A percentile compares a stretch with the other conserved stretches of the same genome.
Evolutionary conservation across 2,797 vertebrate genomes (phyloP).

Genomic region (Myotis vivesi): DNA sequence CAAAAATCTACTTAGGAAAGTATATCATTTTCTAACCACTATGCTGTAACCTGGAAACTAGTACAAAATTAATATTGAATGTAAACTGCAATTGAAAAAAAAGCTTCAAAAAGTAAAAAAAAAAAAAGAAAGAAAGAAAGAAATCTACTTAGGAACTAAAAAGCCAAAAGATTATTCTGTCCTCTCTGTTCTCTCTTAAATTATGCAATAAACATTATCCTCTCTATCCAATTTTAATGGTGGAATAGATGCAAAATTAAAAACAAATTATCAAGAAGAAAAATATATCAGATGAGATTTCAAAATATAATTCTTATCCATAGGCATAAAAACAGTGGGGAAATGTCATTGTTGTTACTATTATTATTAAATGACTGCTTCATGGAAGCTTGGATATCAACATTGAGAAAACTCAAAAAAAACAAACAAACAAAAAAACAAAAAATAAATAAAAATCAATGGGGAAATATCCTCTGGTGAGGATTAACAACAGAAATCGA

Average conservation of each 20-base stretch:
- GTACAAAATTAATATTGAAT: not conserved
- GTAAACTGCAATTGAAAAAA: not conserved
- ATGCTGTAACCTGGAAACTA: too few species aligned
- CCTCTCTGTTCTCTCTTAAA: not conserved
- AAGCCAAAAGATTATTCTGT: not conserved
- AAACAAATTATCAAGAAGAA: not conserved
- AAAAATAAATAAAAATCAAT: too few species aligned
- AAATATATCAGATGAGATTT: not conserved
- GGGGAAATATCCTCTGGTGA: too few species aligned
- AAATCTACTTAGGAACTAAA: not conserved
- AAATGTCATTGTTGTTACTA: not conserved
- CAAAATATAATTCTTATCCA: slow-evolving; percentile 1
- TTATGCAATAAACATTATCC: too few species aligned
- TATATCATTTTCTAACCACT: not conserved
- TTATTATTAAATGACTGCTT: slow-evolving; percentile 18
- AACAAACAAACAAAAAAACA: too few species aligned
- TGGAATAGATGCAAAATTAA: not conserved
- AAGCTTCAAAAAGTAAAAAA: not conserved
- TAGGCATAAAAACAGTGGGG: not conserved
- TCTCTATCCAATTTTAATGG: not conserved
- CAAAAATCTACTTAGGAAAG: too few species aligned
- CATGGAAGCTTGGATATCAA: slow-evolving; percentile 3
- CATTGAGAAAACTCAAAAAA: not conserved
- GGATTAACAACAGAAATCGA: too few species aligned
- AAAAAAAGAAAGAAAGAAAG: not conserved